Evolutionary conservation across 1,140 invertebrate species (phyloP), one percentile per base, ranked within the genome.

Genomic region (Drosophila lini): DNA sequence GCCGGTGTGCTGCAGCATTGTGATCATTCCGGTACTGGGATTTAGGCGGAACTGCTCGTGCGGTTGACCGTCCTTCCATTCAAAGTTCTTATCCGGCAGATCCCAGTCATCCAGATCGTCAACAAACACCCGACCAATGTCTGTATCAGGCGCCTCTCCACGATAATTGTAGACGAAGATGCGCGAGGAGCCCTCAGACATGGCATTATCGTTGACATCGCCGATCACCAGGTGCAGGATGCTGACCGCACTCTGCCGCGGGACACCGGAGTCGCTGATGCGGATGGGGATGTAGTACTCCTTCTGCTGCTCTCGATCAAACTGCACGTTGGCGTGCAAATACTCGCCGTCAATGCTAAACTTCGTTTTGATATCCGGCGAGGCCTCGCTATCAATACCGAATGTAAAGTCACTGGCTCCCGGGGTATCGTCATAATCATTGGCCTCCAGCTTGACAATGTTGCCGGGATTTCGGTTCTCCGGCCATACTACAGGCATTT

Each of bases 81-180:
- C 92, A 78, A 98, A 99, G 3, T 93, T 90, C 93, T 99, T 99
- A 89, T 99, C 97, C 0, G 95, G 94, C 44, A 98, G 92, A 93
- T 99, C 98, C 97, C 97, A 98, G 91, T 99, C 98, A 90, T 99
- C 98, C 0, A 95, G 94, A 93, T 99, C 98, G 32, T 97, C 94
- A 0, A 98, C 97, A 92, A 97, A 98, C 2, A 98, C 97, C 25
- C 97, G 93, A 0, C 98, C 98, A 47, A 99, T 97, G 73, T 96
- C 94, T 1, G 96, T 96, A 58, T 96, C 94, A 0, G 95, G 95
- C 0, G 95, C 93, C 68, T 95, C 94, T 13, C 95, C 95, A 93
- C 96, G 96, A 89, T 97, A 98, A 91, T 98, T 98, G 91, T 98
- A 98, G 1, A 99, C 96, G 86, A 97, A 96, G 82, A 99, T 98